Conservation (phyloP, 2,797 vertebrate genomes). For the Natrix natrix region DNA sequence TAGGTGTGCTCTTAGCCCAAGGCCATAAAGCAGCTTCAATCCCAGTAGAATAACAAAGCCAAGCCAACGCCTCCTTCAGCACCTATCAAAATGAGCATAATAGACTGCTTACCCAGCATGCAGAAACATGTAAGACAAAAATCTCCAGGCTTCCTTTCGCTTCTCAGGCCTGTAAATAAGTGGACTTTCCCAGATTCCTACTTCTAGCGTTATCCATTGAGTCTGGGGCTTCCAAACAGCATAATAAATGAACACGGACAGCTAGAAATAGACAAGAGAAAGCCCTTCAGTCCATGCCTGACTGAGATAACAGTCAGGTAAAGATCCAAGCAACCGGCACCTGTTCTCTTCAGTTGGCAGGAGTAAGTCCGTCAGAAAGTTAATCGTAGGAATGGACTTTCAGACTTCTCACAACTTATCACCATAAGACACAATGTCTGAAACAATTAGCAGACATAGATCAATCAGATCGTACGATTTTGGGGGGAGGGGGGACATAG, state of each 20-base stretch:
- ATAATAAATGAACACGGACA: conserved; percentile 89
- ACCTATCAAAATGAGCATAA: neutral
- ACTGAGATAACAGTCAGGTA: neutral
- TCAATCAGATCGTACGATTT: neutral
- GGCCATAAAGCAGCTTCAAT: neutral
- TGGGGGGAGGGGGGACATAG: too few relatives aligned
- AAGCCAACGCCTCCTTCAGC: too few relatives aligned
- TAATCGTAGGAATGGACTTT: neutral
- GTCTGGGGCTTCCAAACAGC: conserved; percentile 89
- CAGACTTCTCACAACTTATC: neutral
- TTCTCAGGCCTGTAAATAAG: conserved; percentile 77
- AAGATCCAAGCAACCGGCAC: neutral
- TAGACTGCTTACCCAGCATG: conserved; percentile 82
- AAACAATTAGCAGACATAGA: neutral
- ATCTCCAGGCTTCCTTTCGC: conserved; percentile 86
- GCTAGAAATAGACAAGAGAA: conserved; percentile 59
- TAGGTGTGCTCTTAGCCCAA: neutral
- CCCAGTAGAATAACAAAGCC: neutral
- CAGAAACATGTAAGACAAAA: conserved; percentile 90
- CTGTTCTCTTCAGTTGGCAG: neutral
- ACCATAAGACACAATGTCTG: neutral
- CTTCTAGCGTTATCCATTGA: conserved; percentile 86
- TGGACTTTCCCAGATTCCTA: conserved; percentile 79
- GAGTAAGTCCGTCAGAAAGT: neutral
- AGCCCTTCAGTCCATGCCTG: neutral